Evolutionary conservation across 2,888 invertebrate species (phyloP), one percentile per base, ranked within the genome.

Genomic region (Boloria selene): DNA sequence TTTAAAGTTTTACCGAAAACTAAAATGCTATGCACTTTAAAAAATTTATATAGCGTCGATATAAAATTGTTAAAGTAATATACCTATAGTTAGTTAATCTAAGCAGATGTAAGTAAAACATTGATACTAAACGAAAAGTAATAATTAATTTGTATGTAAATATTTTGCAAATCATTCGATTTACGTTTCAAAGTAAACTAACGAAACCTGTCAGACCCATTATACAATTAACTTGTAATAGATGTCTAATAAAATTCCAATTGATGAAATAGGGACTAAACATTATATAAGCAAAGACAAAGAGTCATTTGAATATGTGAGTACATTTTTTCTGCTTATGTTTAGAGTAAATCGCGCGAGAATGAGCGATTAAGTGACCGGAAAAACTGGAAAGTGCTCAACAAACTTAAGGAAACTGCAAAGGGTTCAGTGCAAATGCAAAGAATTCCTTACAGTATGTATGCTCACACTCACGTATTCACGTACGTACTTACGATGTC

Each of bases 371-470:
- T 82, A 86, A 81, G 76, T 72, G 84, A 87, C 90, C 86, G 89
- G 90, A 89, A 90, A 89, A 91, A 90, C 91, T 81, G 88, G 89
- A 87, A 87, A 76, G 85, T 80, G 84, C 84, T 86, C 85, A 80
- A 82, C 83, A 81, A 82, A 81, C 77, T 71, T 66, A 73, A 38
- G 10, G 31, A 38, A 38, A 38, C 31, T 6, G 7, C 7, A 7
- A 31, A 10, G 31, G 31, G 7, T 38, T 38, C 31, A 2, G 7
- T 10, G 10, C 10, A 10, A 38, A 38, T 10, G 31, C 31, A 38
- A 38, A 2, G 31, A 10, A 38, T 38, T 2, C 7, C 31, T 38
- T 38, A 38, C 10, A 38, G 7, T 38, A 38, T n/a, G n/a, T n/a
- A n/a, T n/a, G n/a, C n/a, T n/a, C n/a, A n/a, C n/a, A n/a, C n/a